Evolutionary conservation across 1,140 invertebrate species (phyloP).

Genomic region (Argopecten irradians): DNA sequence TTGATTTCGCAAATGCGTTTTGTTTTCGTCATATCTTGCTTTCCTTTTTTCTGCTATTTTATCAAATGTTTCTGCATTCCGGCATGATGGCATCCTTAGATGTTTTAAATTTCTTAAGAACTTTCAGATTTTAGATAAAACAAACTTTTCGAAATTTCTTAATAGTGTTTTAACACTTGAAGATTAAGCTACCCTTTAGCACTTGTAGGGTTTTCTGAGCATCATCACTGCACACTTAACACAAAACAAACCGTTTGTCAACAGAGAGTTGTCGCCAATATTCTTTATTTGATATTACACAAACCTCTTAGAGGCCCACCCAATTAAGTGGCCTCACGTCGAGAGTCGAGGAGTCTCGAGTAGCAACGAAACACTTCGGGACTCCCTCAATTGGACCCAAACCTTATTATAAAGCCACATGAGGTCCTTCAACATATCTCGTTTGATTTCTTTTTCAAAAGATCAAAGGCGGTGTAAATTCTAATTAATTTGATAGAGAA

Average conservation of each 20-base stretch:
- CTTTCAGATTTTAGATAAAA: no score
- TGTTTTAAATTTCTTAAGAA: no score
- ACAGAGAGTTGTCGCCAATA: neutral
- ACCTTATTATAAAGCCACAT: neutral
- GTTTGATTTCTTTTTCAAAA: conserved; percentile 6
- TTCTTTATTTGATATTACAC: neutral
- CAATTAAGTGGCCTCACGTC: neutral
- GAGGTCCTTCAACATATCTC: neutral
- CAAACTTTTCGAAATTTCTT: no score
- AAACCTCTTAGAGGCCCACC: neutral
- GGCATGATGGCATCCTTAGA: no score
- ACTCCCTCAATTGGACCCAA: neutral
- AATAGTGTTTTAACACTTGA: neutral
- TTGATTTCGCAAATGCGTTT: no score
- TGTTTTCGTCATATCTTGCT: no score
- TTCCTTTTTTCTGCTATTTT: no score
- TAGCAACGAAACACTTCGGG: neutral
- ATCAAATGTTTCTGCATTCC: no score
- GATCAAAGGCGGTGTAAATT: conserved; percentile 6
- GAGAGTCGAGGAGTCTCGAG: neutral
- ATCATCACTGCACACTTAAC: neutral
- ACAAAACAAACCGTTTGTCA: neutral
- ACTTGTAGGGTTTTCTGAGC: neutral
- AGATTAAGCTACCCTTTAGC: neutral
- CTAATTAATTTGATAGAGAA: conserved; percentile 10